phyloP scores from a whole-genome alignment of 2,113 vertebrate species.

The Leucopternis melanops region DNA sequence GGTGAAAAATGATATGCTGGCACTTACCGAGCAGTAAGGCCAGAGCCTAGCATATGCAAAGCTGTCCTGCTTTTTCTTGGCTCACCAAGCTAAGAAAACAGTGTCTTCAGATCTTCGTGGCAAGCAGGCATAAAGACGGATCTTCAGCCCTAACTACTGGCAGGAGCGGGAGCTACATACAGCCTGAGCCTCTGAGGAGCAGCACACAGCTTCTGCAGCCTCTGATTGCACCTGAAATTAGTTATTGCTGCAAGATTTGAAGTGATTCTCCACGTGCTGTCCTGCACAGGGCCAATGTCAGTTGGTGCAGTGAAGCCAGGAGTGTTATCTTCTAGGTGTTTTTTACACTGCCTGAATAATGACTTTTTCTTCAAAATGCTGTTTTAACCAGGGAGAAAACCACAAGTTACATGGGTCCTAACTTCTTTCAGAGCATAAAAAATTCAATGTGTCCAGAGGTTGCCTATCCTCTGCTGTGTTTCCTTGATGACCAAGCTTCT shows the following conservation, averaged over 20 bases:
- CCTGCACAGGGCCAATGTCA: neutral
- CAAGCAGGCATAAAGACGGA: neutral
- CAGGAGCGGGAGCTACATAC: rapidly evolving
- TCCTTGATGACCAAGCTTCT: neutral
- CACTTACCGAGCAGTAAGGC: neutral
- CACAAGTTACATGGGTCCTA: neutral
- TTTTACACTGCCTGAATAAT: neutral
- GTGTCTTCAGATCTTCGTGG: neutral
- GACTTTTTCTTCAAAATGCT: neutral
- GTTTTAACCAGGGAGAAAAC: neutral
- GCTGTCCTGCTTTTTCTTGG: neutral
- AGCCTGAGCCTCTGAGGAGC: neutral
- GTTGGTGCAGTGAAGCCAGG: neutral
- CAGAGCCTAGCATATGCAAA: neutral
- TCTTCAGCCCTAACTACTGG: neutral
- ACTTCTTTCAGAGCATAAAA: neutral
- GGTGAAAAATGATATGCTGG: neutral
- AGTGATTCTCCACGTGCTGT: neutral
- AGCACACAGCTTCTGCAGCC: neutral
- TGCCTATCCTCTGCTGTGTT: neutral
- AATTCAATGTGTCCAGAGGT: neutral
- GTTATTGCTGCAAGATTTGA: neutral
- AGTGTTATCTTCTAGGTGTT: neutral
- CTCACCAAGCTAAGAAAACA: neutral
- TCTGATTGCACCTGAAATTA: neutral